Conservation (phyloP, 30 jellyfish, hydroid and myxozoan species). For the Aurelia sp. region DNA sequence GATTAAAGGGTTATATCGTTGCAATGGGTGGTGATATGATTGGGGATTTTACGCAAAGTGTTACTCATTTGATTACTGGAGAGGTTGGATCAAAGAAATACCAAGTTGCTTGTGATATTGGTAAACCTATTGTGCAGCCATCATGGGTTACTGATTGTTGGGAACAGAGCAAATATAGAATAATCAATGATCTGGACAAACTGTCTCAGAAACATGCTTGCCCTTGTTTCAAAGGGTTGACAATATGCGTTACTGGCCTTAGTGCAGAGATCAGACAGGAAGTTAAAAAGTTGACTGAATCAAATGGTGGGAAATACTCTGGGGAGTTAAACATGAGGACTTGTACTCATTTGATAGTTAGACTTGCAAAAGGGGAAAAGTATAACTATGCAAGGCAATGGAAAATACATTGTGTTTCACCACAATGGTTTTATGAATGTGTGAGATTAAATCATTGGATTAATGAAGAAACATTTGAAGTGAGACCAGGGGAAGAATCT, state of each 20-base stretch:
- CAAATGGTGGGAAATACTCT: slow-evolving; percentile 90
- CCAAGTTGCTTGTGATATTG: slow-evolving; percentile 75
- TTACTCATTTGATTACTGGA: slow-evolving; percentile 93
- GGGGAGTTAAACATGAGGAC: slow-evolving; percentile 97
- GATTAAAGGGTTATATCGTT: slow-evolving; percentile 46
- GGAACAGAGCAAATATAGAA: slow-evolving; percentile 63
- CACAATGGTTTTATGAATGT: slow-evolving; percentile 94
- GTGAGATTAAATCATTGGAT: slow-evolving; percentile 86
- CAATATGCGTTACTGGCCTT: slow-evolving; percentile 96
- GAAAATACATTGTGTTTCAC: slow-evolving; percentile 92
- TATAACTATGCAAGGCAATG: slow-evolving; percentile 90
- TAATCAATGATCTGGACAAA: slow-evolving; percentile 35
- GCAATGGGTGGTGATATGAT: slow-evolving; percentile 94
- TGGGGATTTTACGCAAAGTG: slow-evolving; percentile 77
- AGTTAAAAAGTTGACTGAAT: slow-evolving; percentile 62
- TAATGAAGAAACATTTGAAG: slow-evolving; percentile 67
- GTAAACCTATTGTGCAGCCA: slow-evolving; percentile 75
- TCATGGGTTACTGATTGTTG: slow-evolving; percentile 83
- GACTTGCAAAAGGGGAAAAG: slow-evolving; percentile 83
- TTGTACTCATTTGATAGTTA: slow-evolving; percentile 90
- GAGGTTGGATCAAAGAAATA: slow-evolving; percentile 98
- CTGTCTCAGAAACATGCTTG: slow-evolving; percentile 20
- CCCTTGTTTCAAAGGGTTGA: slow-evolving; percentile 90
- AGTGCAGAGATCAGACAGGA: slow-evolving; percentile 51
- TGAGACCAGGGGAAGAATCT: slow-evolving; percentile 72